Base-by-base conservation (phyloP, 2,888 invertebrate species). In the Noctua comes region DNA sequence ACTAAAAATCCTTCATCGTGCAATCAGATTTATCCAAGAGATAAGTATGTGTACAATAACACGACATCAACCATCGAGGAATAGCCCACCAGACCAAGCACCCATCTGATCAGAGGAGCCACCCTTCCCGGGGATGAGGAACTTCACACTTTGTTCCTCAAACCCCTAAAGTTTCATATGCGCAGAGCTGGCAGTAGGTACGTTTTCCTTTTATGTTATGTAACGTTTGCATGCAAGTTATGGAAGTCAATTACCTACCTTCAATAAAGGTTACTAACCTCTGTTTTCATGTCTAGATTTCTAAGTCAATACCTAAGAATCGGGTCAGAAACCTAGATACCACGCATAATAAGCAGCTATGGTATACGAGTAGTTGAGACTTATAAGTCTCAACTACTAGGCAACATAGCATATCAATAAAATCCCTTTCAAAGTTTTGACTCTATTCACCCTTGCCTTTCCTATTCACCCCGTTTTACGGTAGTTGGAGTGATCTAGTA, bases 241-340 rank as follows among this genome's bases (percentile, higher is more conserved):
- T 59, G 27, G 68, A 36, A 70, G 70, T 78, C 73, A 48, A 79
- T 68, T 80, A 69, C 72, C 85, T 80, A 62, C 76, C 81, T 72
- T 70, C 80, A 18, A 54, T 46, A 85, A 48, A 76, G 81, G 85
- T 83, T 66, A 31, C 0, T 11, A 73, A 83, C 71, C 85, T 75
- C 54, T 8, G 31, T 68, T 71, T 68, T 54, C 51, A 18, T 51
- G 51, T 69, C 36, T 72, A 68, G 73, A 54, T 76, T 75, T 70
- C 16, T 27, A 69, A 24, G 36, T 66, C 57, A 66, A 83, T 59
- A 36, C 21, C 13, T 36, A n/a, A 11, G 21, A 65, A 77, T 77
- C 10, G 16, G 40, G 65, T 80, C 48, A 66, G 27, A 54, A 54
- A 24, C 57, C 31, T 24, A 43, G n/a, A 66, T 66, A 36, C 21